Evolutionary conservation across 2,888 invertebrate species (phyloP), one percentile per base, ranked within the genome.

Genomic region (Megalurothrips usitatus): DNA sequence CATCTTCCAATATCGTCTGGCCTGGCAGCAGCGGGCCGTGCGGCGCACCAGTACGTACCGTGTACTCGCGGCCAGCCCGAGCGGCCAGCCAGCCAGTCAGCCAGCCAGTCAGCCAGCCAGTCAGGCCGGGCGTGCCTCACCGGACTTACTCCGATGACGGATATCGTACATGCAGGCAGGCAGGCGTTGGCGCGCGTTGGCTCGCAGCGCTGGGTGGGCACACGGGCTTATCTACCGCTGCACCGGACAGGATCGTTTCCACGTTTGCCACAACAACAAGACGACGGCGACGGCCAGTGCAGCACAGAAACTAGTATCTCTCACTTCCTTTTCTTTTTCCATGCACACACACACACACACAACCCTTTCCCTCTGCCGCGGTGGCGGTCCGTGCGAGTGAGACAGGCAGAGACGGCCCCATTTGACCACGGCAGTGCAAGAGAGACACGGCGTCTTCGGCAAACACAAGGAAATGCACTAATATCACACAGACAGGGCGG

Each of bases 1-100:
- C 68, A 75, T 75, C 68, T 75, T 75, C 68, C 68, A 75, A 75
- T 75, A 75, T 75, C 68, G 68, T 75, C 68, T 75, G 68, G 68
- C 58, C 6, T 11, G 10, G 26, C 68, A 23, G 26, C 26, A 17
- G n/a, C 63, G 63, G 19, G n/a, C 63, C 19, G 68, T 14, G 49
- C 49, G 10, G 10, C 49, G 49, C 49, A 9, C 14, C 52, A 10
- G 19, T 52, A 12, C 12, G 52, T 52, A 58, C 58, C 58, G 58
- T 58, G 58, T 58, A 58, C 17, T 14, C 58, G 26, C 68, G 68
- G 58, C 19, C 52, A 19, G 58, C 58, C 58, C 19, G 14, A 19
- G 19, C 58, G 14, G 58, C 58, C 17, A 19, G 58, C 58, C 68
- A 26, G 68, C 1, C 68, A 12, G 68, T 0, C 68, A 9, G 68